A percentile compares a stretch with the other conserved stretches of the same genome.
These are phyloP conservation scores for Diogma glabrata DNA, from an alignment of 2,888 invertebrate species.

Conservation along the genomic window DNA sequence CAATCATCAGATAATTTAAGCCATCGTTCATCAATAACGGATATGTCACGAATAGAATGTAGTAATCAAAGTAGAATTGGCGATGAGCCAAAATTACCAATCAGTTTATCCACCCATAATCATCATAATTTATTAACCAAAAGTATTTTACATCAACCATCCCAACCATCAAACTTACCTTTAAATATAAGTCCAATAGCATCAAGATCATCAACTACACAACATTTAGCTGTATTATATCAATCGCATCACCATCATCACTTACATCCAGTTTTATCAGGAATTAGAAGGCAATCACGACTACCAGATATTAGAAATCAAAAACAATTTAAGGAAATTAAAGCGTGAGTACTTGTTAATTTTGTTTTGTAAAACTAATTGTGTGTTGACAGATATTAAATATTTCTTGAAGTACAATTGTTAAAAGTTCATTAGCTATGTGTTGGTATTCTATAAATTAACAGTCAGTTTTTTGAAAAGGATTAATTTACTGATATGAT, in stretches of 20 bases:
- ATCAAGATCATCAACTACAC: conserved; percentile 7
- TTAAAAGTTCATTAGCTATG: no score
- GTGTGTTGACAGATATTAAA: no score
- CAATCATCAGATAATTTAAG: conserved; percentile 5
- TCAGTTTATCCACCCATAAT: conserved; percentile 21
- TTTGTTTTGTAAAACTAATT: neutral
- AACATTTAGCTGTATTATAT: conserved; percentile 34
- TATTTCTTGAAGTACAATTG: no score
- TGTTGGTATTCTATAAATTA: no score
- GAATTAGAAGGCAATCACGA: conserved; percentile 33
- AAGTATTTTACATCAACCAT: neutral
- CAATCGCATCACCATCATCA: conserved; percentile 33
- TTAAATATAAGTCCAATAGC: conserved; percentile 6
- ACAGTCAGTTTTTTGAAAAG: no score
- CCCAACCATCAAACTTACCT: neutral
- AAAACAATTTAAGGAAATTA: conserved; percentile 26
- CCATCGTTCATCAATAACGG: conserved; percentile 52
- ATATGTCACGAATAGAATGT: conserved; percentile 28
- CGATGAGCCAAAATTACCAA: conserved; percentile 26
- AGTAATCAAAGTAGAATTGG: conserved; percentile 34
- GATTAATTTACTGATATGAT: no score
- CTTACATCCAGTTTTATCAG: conserved; percentile 34
- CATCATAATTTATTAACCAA: neutral
- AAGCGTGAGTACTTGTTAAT: conserved; percentile 30
- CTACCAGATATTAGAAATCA: conserved; percentile 12